Percentiles rank a stretch among this genome's conserved stretches.
phyloP scores from a whole-genome alignment of 2,797 vertebrate genomes.

The Nothura maculosa region DNA sequence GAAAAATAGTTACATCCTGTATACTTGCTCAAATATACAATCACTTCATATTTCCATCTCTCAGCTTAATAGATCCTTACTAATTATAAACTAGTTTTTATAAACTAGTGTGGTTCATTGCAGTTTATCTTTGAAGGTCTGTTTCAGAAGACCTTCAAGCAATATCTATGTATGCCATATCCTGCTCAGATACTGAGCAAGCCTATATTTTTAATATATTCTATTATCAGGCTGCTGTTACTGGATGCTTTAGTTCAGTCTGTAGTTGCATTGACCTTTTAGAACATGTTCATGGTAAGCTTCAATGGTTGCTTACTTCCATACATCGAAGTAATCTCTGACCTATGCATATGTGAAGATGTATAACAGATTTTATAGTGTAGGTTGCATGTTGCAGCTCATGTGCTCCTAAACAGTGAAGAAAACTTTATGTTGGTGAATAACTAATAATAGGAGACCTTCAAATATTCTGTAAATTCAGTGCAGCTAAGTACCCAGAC shows the following conservation, averaged over 20 bases:
- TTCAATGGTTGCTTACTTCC: not conserved
- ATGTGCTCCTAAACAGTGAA: not conserved
- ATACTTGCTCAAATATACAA: not conserved
- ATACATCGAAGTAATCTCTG: not conserved
- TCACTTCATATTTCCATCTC: not conserved
- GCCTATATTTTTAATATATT: rapidly evolving
- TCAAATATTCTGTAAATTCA: not conserved
- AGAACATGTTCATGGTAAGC: not conserved
- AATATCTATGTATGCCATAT: not conserved
- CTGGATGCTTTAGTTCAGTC: not conserved
- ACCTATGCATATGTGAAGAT: not conserved
- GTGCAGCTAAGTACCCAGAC: not conserved
- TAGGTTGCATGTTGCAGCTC: not conserved
- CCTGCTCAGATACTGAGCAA: not conserved
- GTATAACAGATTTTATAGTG: no score
- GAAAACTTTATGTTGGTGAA: not conserved
- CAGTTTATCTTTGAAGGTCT: not conserved
- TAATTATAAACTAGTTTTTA: not conserved
- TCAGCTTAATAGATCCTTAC: not conserved
- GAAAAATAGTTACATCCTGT: not conserved
- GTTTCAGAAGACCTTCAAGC: not conserved
- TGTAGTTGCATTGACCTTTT: not conserved
- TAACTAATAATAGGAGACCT: not conserved
- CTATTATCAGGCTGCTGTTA: not conserved
- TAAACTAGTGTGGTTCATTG: not conserved